Evolutionary conservation across 2,113 vertebrate species (phyloP).

Genomic region (Pardalotus punctatus): DNA sequence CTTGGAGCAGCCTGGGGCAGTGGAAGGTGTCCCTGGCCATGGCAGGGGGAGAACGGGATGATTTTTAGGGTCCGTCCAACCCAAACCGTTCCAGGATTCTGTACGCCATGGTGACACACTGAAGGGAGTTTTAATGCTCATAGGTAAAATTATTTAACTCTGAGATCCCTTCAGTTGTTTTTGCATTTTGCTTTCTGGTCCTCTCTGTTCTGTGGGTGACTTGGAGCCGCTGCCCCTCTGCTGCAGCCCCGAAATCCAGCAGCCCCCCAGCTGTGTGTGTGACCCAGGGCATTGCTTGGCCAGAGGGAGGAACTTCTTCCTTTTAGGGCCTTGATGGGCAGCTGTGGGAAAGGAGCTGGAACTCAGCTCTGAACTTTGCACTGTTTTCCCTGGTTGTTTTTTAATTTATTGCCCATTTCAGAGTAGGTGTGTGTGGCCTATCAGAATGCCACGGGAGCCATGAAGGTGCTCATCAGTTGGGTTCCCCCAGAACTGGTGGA

Average conservation of each 20-base stretch:
- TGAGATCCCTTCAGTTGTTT: neutral
- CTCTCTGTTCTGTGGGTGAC: neutral
- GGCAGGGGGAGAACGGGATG: neutral
- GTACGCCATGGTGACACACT: accelerated
- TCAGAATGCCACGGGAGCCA: neutral
- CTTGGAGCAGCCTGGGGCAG: neutral
- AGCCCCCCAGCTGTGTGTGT: neutral
- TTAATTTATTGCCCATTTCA: neutral
- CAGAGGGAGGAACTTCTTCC: neutral
- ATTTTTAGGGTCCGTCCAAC: neutral
- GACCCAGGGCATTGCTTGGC: neutral
- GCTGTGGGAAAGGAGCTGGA: neutral
- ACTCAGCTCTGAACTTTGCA: neutral
- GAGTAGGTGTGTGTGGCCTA: neutral
- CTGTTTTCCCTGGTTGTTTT: neutral
- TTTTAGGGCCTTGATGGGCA: neutral
- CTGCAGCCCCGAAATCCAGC: neutral
- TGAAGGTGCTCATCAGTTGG: neutral
- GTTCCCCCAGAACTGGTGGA: neutral
- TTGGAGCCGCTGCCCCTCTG: accelerated
- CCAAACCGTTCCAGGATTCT: neutral
- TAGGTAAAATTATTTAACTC: neutral
- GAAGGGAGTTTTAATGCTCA: neutral
- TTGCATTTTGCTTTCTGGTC: neutral
- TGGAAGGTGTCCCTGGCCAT: neutral